A percentile compares a stretch with the other conserved stretches of the same genome.
Evolutionary conservation across 92 coral and sea anemone genomes (phyloP).

Genomic region (Bergia puertoricense): DNA sequence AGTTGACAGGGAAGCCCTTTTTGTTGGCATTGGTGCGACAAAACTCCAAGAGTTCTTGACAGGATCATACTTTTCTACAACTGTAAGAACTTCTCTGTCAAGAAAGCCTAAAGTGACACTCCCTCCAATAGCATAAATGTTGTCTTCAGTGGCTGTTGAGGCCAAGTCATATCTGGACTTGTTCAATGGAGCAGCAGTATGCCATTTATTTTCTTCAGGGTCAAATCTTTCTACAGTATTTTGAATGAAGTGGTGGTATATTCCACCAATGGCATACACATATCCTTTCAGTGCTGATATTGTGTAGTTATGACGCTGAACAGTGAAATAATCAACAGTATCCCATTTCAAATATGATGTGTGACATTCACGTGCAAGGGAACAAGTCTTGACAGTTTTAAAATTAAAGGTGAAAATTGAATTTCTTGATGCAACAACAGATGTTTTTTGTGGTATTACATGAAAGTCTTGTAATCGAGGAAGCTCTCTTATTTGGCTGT

Average conservation of each 20-base stretch:
- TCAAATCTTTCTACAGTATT: conserved; percentile 25
- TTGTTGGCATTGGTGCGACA: conserved; percentile 63
- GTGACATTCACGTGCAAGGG: neutral
- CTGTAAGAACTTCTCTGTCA: neutral
- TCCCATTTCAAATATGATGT: neutral
- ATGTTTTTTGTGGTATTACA: too few species aligned
- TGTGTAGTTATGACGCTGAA: neutral
- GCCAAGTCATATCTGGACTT: conserved; percentile 34
- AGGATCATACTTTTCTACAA: conserved; percentile 68
- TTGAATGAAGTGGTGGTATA: neutral
- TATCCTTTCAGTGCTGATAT: conserved; percentile 16
- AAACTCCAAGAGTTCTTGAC: conserved; percentile 56
- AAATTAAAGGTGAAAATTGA: neutral
- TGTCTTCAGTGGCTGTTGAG: conserved; percentile 3
- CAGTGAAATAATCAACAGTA: neutral
- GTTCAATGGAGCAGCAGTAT: conserved; percentile 5
- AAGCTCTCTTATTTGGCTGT: neutral
- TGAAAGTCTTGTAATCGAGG: neutral
- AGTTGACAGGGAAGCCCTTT: conserved; percentile 53
- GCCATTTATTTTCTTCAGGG: conserved; percentile 16
- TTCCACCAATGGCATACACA: conserved; percentile 35
- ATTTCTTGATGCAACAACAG: neutral
- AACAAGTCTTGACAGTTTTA: neutral
- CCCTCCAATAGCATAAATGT: conserved; percentile 32
- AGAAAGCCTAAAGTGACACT: neutral